Conservation (phyloP, 2,797 vertebrate species). For the Lutjanus campechanus region DNA sequence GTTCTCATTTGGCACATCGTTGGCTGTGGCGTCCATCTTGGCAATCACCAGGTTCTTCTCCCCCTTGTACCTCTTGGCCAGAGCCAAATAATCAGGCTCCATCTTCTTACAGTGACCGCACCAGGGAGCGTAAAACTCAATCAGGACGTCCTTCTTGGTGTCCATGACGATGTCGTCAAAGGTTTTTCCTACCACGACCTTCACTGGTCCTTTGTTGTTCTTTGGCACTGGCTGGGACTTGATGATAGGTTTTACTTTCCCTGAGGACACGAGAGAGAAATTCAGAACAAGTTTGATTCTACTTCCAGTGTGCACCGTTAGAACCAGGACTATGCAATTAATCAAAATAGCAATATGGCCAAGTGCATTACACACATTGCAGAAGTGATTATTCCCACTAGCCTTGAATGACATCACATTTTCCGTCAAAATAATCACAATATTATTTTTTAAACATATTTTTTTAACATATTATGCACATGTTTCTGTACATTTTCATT, state of each 20-base stretch:
- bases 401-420: no score
- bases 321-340: background rate
- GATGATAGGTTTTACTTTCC: constrained; percentile 92
- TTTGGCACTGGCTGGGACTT: constrained; percentile 96
- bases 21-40: constrained; percentile 97
- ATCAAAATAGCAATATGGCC: no score
- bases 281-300: background rate
- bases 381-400: no score
- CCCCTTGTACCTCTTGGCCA: constrained; percentile 94
- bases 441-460: no score
- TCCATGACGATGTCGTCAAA: constrained; percentile 96
- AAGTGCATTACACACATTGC: no score
- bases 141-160: constrained; percentile 92
- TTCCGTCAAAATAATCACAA: no score
- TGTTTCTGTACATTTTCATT: background rate
- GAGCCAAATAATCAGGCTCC: constrained; percentile 90
- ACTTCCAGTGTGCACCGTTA: background rate
- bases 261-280: constrained; percentile 74
- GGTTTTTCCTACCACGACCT: constrained; percentile 95
- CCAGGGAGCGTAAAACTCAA: constrained; percentile 98
- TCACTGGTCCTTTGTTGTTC: constrained; percentile 96
- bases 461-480: no score
- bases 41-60: constrained; percentile 94
- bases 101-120: constrained; percentile 98
- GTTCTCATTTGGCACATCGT: constrained; percentile 88